A percentile compares a stretch with the other conserved stretches of the same genome.
These are phyloP conservation scores for Galerucella pusilla DNA, from an alignment of 2,888 invertebrate genomes.

Conservation along the genomic window DNA sequence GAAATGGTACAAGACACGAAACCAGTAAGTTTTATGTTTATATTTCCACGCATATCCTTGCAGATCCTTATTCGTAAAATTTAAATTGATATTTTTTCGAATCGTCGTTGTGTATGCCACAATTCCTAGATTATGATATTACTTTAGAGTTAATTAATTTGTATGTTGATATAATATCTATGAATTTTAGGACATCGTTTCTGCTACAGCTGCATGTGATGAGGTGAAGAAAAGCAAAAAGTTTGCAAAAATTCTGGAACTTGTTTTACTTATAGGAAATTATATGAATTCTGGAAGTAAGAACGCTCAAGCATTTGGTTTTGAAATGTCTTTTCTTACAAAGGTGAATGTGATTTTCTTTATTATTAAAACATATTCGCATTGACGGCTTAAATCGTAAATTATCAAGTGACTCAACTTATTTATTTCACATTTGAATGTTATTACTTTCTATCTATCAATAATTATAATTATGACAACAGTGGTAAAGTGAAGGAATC, in stretches of 20 bases:
- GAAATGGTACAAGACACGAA: constrained; percentile 90
- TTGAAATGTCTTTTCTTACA: constrained; percentile 95
- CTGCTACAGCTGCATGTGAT: constrained; percentile 95
- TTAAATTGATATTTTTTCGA: not conserved
- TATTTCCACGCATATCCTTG: not conserved
- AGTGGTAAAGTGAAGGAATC: too few species aligned
- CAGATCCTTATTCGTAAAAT: constrained; percentile 4
- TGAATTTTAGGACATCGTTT: constrained; percentile 82
- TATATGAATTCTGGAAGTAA: constrained; percentile 96
- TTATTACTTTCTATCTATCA: too few species aligned
- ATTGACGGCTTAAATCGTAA: not conserved
- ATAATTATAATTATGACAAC: too few species aligned
- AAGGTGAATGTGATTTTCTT: constrained; percentile 71
- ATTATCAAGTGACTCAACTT: too few species aligned
- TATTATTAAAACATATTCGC: not conserved
- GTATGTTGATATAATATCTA: constrained; percentile 12
- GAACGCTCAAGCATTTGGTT: constrained; percentile 94
- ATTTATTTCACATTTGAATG: too few species aligned
- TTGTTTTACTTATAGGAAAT: constrained; percentile 92
- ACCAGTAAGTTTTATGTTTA: constrained; percentile 74
- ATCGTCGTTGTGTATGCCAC: too few species aligned
- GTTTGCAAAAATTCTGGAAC: constrained; percentile 89
- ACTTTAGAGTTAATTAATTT: not conserved
- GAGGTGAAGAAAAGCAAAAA: constrained; percentile 90
- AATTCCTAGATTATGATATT: too few species aligned